Base-by-base conservation (phyloP, 1,140 invertebrate genomes). In the Drepana arcuata region DNA sequence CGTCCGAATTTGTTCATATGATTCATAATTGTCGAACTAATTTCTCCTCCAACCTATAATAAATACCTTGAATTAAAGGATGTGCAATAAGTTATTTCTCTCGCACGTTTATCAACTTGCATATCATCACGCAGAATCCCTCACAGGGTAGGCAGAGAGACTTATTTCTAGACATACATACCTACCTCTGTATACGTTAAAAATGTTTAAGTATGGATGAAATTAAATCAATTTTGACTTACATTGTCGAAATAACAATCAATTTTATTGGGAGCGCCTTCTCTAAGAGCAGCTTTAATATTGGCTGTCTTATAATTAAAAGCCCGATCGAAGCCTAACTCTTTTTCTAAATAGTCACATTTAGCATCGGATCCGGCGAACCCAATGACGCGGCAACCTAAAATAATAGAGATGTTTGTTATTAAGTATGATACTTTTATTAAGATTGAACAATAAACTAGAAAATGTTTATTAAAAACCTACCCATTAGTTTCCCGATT, bases 221-320 rank as follows among this genome's bases (percentile, higher is more conserved):
- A 21, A 13, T 14, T 34, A 10, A 27, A 42, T 15, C 13, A 42
- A 27, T 12, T n/a, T n/a, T n/a, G 32, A 60, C 65, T 56, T 79
- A 91, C 91, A 72, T 92, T 92, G 55, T 92, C 91, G 73, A 92
- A 92, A 54, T 91, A 92, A 45, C 88, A 89, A 50, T 92, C 89
- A 1, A 92, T 69, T 16, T 88, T 89, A 7, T 90, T 75, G 0
- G 90, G 89, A n/a, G 89, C 90, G 14, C 71, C 80, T 64, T 89
- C 74, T 49, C 81, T 87, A 12, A 89, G 63, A 0, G 83, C 84
- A 26, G 78, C 48, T 30, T 66, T 72, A 14, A 88, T 53, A 35
- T 87, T 67, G 2, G 55, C 66, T 2, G 70, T 86, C 59, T 89
- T 89, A 58, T 90, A 90, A 58, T 90, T 90, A 46, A 85, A 88